Conservation (phyloP, 2,888 invertebrate species). For the Biston betularia region DNA sequence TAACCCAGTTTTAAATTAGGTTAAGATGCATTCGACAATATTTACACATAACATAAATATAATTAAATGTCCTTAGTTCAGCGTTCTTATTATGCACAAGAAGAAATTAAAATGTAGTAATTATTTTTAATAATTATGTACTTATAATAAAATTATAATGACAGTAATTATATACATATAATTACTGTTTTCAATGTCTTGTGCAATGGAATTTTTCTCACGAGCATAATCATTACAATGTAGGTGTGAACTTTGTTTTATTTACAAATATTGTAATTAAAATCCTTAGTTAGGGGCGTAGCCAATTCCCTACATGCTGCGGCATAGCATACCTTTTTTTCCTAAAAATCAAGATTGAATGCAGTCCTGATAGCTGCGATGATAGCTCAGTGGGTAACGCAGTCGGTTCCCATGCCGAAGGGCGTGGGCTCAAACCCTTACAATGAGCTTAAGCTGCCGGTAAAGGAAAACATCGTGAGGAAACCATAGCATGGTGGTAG, state of each 20-base stretch:
- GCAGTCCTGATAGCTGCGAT: too few relatives aligned
- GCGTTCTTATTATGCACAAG: background rate
- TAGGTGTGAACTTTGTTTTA: background rate
- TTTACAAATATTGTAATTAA: background rate
- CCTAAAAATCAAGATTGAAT: too few relatives aligned
- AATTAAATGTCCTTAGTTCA: constrained; percentile 4
- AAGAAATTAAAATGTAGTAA: constrained; percentile 25
- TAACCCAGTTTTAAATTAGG: constrained; percentile 19
- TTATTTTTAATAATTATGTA: constrained; percentile 18
- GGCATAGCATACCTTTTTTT: too few relatives aligned
- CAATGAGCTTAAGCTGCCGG: too few relatives aligned
- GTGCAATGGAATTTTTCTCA: constrained; percentile 51
- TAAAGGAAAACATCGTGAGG: too few relatives aligned
- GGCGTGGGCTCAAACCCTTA: too few relatives aligned
- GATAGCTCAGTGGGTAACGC: too few relatives aligned
- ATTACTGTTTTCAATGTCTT: constrained; percentile 18
- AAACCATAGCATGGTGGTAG: too few relatives aligned
- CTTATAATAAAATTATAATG: constrained; percentile 14
- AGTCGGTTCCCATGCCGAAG: too few relatives aligned
- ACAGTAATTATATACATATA: constrained; percentile 10
- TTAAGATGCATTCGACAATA: background rate
- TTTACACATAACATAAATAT: background rate
- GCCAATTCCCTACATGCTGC: background rate
- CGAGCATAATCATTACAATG: background rate
- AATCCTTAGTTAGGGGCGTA: background rate